These are phyloP conservation scores for Elgaria multicarinata DNA, from an alignment of 2,113 vertebrate genomes.

Conservation along the genomic window DNA sequence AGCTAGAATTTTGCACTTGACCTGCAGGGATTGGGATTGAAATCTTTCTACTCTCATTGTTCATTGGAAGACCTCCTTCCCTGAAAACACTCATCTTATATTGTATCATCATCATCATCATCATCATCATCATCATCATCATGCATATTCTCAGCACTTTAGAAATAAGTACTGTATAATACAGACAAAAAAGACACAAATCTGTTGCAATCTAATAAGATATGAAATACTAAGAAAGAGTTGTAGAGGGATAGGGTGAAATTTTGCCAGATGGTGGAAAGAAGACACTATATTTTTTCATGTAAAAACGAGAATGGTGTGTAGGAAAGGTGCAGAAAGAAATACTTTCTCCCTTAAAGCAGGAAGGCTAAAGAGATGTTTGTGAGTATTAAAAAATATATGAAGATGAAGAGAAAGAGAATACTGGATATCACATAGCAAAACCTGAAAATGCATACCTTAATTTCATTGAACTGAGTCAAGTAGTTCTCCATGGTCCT, in stretches of 20 bases:
- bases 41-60: background rate
- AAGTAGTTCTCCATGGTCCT: constrained; percentile 92
- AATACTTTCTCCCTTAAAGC: background rate
- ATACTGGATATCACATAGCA: background rate
- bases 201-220: background rate
- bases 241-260: background rate
- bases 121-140: background rate
- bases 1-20: background rate
- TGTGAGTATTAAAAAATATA: background rate
- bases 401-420: background rate
- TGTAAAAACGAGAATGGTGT: background rate
- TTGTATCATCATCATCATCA: background rate
- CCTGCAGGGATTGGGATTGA: background rate
- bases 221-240: background rate
- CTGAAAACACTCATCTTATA: background rate
- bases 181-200: background rate
- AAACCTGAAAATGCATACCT: constrained; percentile 74
- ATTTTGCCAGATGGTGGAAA: background rate
- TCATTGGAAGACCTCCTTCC: background rate
- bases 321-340: background rate
- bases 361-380: background rate
- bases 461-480: constrained; percentile 89
- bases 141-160: background rate
- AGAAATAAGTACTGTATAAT: background rate
- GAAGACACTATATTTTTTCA: background rate